Base-by-base conservation (phyloP, 2,113 vertebrate species). In the Chlorodrepanis virens region DNA sequence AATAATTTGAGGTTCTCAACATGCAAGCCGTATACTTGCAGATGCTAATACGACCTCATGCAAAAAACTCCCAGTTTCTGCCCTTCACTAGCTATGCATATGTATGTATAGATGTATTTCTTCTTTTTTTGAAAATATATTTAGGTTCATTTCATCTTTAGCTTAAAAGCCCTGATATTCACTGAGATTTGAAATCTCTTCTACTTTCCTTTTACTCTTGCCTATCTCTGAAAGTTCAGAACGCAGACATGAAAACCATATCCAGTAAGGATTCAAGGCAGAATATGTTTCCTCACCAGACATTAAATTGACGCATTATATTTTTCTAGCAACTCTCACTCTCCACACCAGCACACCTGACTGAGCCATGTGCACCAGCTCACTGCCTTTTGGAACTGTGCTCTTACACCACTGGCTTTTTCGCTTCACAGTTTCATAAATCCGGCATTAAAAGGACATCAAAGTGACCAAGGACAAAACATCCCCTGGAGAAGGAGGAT, bases 31-130 rank as follows among this genome's bases (percentile, higher is more conserved):
- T 13, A 24, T 17, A 17, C 29, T 39, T 52, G 52, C 17, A 80
- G 44, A 54, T 39, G 23, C 4, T 54, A 79, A 76, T 31, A 78
- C 6, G 19, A 63, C 9, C 50, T 77, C 42, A 61, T 14, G 45
- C 78, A 89, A 44, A 72, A 54, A 74, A 2, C 8, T 83, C 10
- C 14, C 23, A 6, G 15, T 80, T 60, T 72, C 69, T 94, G 35
- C 39, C 59, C 14, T 49, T 81, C 24, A 25, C 35, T 70, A 31
- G 5, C 17, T 54, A 31, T 6, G 27, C 2, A 16, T 8, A 37
- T 9, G 14, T 1, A 49, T 1, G 7, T 2, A 37, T 1, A 39
- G 3, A 61, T 2, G 2, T 1, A 56, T n/a, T 25, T 45, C 1
- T 42, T 11, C 5, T n/a, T 29, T 28, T 37, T 56, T 63, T 63